A percentile compares a stretch with the other conserved stretches of the same genome.
Evolutionary conservation across 2,888 invertebrate genomes (phyloP).

Genomic region (Himalopsyche kuldschensis): DNA sequence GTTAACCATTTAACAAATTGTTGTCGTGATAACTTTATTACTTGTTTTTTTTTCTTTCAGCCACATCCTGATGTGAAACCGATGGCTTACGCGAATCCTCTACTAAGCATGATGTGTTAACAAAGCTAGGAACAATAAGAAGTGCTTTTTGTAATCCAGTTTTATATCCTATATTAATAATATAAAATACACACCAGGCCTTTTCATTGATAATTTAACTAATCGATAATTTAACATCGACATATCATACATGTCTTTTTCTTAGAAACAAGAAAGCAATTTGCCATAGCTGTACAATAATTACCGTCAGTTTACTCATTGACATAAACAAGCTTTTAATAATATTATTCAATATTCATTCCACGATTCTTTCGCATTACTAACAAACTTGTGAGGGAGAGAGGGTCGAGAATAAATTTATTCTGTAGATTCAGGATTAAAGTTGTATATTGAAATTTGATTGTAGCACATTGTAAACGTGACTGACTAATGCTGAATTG

Average conservation of each 20-base stretch:
- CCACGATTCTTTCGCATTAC: neutral
- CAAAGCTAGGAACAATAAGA: constrained; percentile 43
- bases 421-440: neutral
- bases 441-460: neutral
- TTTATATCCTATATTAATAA: neutral
- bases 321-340: neutral
- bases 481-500: too few species aligned
- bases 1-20: too few species aligned
- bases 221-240: neutral
- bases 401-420: neutral
- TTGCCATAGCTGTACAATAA: neutral
- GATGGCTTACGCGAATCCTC: constrained; percentile 92
- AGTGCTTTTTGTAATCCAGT: constrained; percentile 6
- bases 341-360: neutral
- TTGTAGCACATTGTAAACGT: too few species aligned
- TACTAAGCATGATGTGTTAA: constrained; percentile 78
- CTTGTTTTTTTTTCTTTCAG: constrained; percentile 63
- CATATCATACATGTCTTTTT: neutral
- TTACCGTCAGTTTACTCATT: neutral
- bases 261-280: neutral
- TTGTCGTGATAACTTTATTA: too few species aligned
- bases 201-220: neutral
- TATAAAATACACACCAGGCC: constrained; percentile 5
- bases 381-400: neutral
- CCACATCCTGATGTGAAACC: constrained; percentile 96